These are phyloP conservation scores for Sesia apiformis DNA, from an alignment of 2,888 invertebrate genomes.

Conservation along the genomic window DNA sequence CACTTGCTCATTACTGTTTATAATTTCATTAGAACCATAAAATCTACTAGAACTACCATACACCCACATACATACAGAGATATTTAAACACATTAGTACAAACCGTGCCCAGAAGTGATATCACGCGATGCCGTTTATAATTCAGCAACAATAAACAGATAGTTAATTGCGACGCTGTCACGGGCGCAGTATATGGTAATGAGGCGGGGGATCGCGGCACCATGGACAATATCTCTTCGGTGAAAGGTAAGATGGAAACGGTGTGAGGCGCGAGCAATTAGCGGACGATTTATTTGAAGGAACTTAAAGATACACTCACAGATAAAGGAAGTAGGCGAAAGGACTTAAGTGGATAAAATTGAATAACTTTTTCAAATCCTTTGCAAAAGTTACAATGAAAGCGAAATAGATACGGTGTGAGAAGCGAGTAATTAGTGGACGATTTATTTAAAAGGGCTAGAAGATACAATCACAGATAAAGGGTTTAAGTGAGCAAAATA, in stretches of 20 bases:
- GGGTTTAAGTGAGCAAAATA: not conserved
- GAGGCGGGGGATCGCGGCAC: constrained; percentile 67
- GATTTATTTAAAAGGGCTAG: not conserved
- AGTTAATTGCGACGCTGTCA: constrained; percentile 74
- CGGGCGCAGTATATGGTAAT: constrained; percentile 73
- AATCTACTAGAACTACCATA: not conserved
- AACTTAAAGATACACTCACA: not conserved
- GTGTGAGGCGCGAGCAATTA: not conserved
- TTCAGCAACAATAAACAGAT: constrained; percentile 73
- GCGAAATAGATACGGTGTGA: not conserved
- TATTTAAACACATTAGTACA: not conserved
- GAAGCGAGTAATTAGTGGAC: not conserved
- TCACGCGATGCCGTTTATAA: constrained; percentile 66
- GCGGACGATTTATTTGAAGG: not conserved
- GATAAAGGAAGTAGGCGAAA: not conserved
- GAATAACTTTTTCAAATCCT: not conserved
- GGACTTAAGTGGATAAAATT: not conserved
- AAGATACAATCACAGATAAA: not conserved
- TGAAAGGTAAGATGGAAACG: constrained; percentile 51
- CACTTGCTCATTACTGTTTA: not conserved
- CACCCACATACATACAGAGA: no score
- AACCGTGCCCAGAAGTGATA: constrained; percentile 34
- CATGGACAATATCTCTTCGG: constrained; percentile 72
- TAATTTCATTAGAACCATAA: not conserved
- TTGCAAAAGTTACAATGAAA: not conserved